These are phyloP conservation scores for Siniperca knerii DNA, from an alignment of 2,113 vertebrate species.

Conservation along the genomic window DNA sequence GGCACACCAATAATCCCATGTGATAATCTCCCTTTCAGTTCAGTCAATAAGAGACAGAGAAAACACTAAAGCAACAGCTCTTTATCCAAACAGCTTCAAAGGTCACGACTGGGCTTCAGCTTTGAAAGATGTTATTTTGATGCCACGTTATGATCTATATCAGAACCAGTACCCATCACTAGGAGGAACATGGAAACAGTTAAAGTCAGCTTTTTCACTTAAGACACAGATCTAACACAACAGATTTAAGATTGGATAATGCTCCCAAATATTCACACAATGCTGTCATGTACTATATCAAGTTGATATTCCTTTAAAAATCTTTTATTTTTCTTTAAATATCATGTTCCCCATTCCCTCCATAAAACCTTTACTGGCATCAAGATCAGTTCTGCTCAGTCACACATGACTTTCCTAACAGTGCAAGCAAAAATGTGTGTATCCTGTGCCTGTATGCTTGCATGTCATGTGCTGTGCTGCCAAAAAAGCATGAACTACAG, in stretches of 20 bases:
- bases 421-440: not conserved
- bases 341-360: not conserved
- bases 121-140: slow-evolving; percentile 32
- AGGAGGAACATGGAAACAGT: not conserved
- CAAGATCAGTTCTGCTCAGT: not conserved
- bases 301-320: not conserved
- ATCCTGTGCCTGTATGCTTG: not conserved
- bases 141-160: not conserved
- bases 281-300: not conserved
- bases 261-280: not conserved
- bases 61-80: slow-evolving; percentile 9
- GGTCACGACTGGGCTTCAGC: slow-evolving; percentile 1
- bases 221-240: not conserved
- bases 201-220: not conserved
- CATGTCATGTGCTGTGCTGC: not conserved
- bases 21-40: slow-evolving; percentile 61
- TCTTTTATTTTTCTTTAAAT: not conserved
- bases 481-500: not conserved
- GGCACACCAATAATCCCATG: slow-evolving; percentile 62
- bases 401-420: not conserved
- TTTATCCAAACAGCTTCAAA: slow-evolving; percentile 7
- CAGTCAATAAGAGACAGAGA: slow-evolving; percentile 32
- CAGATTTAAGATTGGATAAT: not conserved
- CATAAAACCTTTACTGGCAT: not conserved
- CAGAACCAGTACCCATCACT: not conserved